Evolutionary conservation across 2,797 vertebrate genomes (phyloP).

Genomic region (Graptemys geographica): DNA sequence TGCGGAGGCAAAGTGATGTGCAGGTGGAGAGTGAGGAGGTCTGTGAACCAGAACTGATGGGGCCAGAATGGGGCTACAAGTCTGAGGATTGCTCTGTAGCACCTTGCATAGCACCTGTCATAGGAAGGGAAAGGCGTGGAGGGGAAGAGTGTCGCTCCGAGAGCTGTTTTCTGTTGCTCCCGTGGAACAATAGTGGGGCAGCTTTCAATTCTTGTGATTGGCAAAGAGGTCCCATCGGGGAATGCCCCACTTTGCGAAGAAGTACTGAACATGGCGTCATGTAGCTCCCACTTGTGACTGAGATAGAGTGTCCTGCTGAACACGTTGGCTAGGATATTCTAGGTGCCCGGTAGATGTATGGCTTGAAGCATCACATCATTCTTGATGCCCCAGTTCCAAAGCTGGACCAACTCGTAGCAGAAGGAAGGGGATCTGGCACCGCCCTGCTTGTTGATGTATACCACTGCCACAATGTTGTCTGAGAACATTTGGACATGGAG

Average conservation of each 20-base stretch:
- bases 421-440: neutral
- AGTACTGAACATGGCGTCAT: neutral
- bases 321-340: neutral
- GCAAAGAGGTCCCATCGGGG: neutral
- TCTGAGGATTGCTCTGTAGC: neutral
- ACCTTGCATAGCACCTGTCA: neutral
- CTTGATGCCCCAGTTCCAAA: neutral
- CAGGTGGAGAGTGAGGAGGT: neutral
- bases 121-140: too few relatives aligned
- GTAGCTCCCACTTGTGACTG: neutral
- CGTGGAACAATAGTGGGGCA: neutral
- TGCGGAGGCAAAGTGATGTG: neutral
- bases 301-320: neutral
- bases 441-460: neutral
- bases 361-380: neutral
- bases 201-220: neutral
- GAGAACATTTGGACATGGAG: neutral
- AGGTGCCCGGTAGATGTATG: neutral
- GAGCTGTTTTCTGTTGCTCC: neutral
- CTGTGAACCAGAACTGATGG: neutral
- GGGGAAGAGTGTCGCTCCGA: neutral
- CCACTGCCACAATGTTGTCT: neutral
- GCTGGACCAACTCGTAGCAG: neutral
- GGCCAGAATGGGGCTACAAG: neutral
- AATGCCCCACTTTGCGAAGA: too few relatives aligned